phyloP scores from a whole-genome alignment of 2,888 invertebrate genomes.

The Empis stercorea region DNA sequence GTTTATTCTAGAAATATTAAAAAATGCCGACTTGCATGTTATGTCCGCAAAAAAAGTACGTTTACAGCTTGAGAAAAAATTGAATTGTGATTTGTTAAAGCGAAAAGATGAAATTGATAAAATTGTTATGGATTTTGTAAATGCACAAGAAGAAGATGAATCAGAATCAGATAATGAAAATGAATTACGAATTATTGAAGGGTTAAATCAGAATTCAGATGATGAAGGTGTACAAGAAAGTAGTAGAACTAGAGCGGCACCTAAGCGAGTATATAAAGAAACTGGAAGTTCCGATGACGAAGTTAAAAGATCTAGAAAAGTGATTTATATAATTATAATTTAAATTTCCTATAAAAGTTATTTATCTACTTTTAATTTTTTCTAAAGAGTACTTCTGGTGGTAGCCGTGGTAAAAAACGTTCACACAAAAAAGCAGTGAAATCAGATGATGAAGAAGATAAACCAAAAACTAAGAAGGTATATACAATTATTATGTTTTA shows the following conservation, averaged over 20 bases:
- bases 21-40: conserved; percentile 70
- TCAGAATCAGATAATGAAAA: conserved; percentile 1
- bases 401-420: neutral
- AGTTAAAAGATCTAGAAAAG: conserved; percentile 12
- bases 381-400: too few species aligned
- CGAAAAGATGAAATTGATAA: conserved; percentile 81
- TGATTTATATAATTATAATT: too few species aligned
- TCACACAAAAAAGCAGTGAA: conserved; percentile 31
- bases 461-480: conserved; percentile 19
- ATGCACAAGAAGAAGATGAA: conserved; percentile 21
- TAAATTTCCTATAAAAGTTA: neutral
- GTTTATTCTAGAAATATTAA: conserved; percentile 56
- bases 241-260: neutral
- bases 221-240: conserved; percentile 35
- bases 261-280: conserved; percentile 11
- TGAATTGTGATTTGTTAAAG: conserved; percentile 58
- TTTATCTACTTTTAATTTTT: neutral
- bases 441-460: conserved; percentile 37
- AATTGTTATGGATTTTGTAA: conserved; percentile 67
- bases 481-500: too few species aligned
- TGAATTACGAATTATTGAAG: conserved; percentile 21
- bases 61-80: conserved; percentile 67
- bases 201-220: conserved; percentile 38
- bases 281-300: conserved; percentile 17
- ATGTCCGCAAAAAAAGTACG: conserved; percentile 84